phyloP scores from a whole-genome alignment of 2,888 invertebrate species.

The Scaptomyza caliginosa region DNA sequence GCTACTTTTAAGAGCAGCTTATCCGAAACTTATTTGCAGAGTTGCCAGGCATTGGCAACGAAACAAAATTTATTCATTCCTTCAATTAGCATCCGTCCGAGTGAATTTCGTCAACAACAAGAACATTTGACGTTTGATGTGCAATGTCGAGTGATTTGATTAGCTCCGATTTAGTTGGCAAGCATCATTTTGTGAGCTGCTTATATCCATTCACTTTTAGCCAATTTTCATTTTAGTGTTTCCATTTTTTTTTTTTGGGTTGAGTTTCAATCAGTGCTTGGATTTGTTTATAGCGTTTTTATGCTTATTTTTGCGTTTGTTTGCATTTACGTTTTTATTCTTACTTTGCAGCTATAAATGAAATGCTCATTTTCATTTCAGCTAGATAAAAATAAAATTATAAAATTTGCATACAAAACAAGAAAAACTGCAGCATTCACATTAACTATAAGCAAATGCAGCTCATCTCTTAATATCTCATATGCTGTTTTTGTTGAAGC shows the following conservation, averaged over 20 bases:
- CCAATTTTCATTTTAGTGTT: slow-evolving; percentile 65
- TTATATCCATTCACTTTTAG: slow-evolving; percentile 51
- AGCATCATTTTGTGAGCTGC: slow-evolving; percentile 46
- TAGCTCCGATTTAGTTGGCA: slow-evolving; percentile 24
- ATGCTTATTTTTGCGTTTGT: slow-evolving; percentile 51
- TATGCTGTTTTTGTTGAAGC: slow-evolving; percentile 13
- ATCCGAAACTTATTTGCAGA: slow-evolving; percentile 10
- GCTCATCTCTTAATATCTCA: slow-evolving; percentile 22
- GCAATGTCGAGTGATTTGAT: slow-evolving; percentile 36
- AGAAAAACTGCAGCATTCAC: slow-evolving; percentile 3
- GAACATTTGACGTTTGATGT: slow-evolving; percentile 22
- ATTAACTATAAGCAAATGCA: slow-evolving; percentile 12
- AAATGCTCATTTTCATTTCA: slow-evolving; percentile 35
- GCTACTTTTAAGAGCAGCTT: slow-evolving; percentile 7
- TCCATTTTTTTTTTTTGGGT: slow-evolving; percentile 5
- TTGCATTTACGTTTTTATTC: slow-evolving; percentile 51
- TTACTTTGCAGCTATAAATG: slow-evolving; percentile 31
- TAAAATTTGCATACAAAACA: slow-evolving; percentile 55
- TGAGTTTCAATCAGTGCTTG: slow-evolving; percentile 57
- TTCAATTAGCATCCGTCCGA: slow-evolving; percentile 30
- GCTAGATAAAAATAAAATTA: slow-evolving; percentile 33
- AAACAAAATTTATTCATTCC: slow-evolving; percentile 14
- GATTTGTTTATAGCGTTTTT: slow-evolving; percentile 60
- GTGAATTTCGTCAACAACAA: slow-evolving; percentile 13
- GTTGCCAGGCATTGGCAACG: slow-evolving; percentile 16